These are phyloP conservation scores for Bothrops jararaca DNA, from an alignment of 2,113 vertebrate species.

Conservation along the genomic window DNA sequence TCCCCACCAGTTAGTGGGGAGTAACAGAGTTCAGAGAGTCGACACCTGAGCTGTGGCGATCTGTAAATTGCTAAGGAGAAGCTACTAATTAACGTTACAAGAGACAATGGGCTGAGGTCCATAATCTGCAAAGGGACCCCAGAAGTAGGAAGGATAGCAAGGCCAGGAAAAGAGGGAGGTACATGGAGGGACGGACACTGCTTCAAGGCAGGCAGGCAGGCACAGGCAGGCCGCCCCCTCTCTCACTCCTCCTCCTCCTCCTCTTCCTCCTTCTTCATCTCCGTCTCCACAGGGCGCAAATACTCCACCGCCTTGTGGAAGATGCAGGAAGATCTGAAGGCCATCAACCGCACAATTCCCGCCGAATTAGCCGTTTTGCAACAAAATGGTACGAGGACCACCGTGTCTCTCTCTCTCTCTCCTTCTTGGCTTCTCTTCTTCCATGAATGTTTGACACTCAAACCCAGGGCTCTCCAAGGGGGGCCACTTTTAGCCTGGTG, in stretches of 20 bases:
- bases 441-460: neutral
- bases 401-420: too few relatives aligned
- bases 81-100: neutral
- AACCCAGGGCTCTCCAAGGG: neutral
- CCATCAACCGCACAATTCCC: neutral
- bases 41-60: too few relatives aligned
- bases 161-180: neutral
- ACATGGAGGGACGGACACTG: neutral
- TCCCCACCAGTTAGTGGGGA: neutral
- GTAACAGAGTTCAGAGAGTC: too few relatives aligned
- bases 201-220: neutral
- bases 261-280: too few relatives aligned
- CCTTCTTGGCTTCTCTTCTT: neutral
- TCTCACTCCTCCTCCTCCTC: too few relatives aligned
- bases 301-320: too few relatives aligned
- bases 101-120: neutral
- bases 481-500: neutral
- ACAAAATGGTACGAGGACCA: neutral
- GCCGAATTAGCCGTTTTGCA: neutral
- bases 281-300: too few relatives aligned
- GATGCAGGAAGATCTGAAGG: neutral
- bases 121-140: neutral
- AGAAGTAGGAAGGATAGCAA: neutral
- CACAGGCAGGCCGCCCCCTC: too few relatives aligned
- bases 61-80: neutral